Base-by-base conservation (phyloP, 2,888 invertebrate genomes). In the Toxonevra muliebris region DNA sequence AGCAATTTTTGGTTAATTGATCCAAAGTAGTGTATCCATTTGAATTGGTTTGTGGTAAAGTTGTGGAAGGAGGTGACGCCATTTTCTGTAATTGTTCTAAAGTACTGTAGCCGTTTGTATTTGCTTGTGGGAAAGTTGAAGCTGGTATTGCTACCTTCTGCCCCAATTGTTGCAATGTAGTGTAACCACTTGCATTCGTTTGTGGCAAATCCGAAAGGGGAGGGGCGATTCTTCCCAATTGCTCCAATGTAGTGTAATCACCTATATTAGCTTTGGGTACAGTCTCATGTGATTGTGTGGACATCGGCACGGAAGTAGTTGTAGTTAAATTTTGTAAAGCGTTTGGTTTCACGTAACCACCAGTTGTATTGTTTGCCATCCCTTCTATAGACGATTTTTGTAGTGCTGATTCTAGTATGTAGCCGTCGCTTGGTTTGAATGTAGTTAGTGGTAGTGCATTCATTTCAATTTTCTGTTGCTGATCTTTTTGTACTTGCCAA, bases 81-180 rank as follows among this genome's bases (percentile, higher is more conserved):
- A n/a, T n/a, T 13, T 53, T 53, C 17, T 70, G 71, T 68, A 79
- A 62, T 19, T 76, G 74, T 68, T 80, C 80, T 73, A 80, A 77
- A 61, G 78, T 65, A 61, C 77, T 79, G 41, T 79, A 79, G 20
- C 79, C 80, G 17, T 62, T 48, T 43, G 45, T 17, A 3, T 40
- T n/a, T 15, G 42, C 10, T 9, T 5, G 15, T 30, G 19, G 20
- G 13, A 9, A 11, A 13, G 50, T 48, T 41, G 68, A 66, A 20
- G n/a, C 15, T 60, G 63, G 19, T 64, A 68, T 30, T 40, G 58
- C 17, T 42, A 15, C 13, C 55, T 42, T 42, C 65, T 42, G 60
- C 50, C 58, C 55, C 60, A 74, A 42, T 20, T 68, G 62, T 10
- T 72, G 72, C 13, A 71, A 48, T 1, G 72, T 70, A 4, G 71